A percentile compares a stretch with the other conserved stretches of the same genome.
Conservation (phyloP, 2,888 invertebrate genomes). For the Melieria crassipennis region DNA sequence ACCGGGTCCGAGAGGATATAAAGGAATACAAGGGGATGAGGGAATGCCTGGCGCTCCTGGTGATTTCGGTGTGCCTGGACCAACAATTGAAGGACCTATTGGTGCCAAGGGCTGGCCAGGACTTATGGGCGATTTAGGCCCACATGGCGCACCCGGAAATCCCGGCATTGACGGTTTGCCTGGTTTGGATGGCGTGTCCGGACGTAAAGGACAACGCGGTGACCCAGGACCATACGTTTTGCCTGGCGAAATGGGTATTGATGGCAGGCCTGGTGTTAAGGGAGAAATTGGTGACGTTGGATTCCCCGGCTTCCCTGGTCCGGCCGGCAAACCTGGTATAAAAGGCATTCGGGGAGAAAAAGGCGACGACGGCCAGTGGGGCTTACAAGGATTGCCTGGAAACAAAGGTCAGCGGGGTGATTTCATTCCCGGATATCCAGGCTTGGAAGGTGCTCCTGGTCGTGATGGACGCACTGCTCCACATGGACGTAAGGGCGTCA, state of each 20-base stretch:
- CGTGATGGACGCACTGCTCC: slow-evolving; percentile 62
- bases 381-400: slow-evolving; percentile 71
- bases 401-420: slow-evolving; percentile 66
- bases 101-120: slow-evolving; percentile 78
- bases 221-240: slow-evolving; percentile 62
- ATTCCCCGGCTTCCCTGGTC: slow-evolving; percentile 67
- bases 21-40: slow-evolving; percentile 68
- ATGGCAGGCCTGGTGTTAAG: slow-evolving; percentile 64
- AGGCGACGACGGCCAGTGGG: slow-evolving; percentile 70
- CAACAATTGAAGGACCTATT: slow-evolving; percentile 66
- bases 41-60: slow-evolving; percentile 71
- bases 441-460: slow-evolving; percentile 60
- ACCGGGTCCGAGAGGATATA: slow-evolving; percentile 71
- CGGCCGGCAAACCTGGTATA: slow-evolving; percentile 66
- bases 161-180: slow-evolving; percentile 66
- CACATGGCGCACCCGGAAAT: slow-evolving; percentile 71
- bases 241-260: slow-evolving; percentile 62
- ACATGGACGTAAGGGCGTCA: slow-evolving; percentile 64
- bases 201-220: slow-evolving; percentile 66
- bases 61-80: slow-evolving; percentile 67
- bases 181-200: slow-evolving; percentile 61
- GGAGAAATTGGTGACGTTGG: slow-evolving; percentile 68
- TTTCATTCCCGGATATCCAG: slow-evolving; percentile 59
- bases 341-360: slow-evolving; percentile 70
- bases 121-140: slow-evolving; percentile 73